Percentiles rank a stretch among this genome's conserved stretches.
Evolutionary conservation across 2,888 invertebrate genomes (phyloP).

Genomic region (Polymixis lichenea): DNA sequence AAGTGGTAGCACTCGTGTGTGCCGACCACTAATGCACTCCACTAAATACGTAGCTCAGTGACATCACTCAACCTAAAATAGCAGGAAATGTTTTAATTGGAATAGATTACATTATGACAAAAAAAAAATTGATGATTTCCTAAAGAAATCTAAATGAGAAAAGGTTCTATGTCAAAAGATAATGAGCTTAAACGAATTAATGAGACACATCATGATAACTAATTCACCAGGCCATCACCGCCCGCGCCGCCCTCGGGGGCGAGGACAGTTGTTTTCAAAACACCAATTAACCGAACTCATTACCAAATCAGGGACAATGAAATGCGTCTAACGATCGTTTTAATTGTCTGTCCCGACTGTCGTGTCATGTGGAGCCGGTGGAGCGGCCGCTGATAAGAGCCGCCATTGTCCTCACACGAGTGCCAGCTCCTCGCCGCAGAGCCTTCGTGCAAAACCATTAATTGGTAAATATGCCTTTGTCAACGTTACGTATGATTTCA

Average conservation of each 20-base stretch:
- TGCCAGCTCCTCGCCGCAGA: not conserved
- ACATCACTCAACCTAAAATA: slow-evolving; percentile 20
- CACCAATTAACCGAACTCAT: slow-evolving; percentile 55
- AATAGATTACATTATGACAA: not conserved
- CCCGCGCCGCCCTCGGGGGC: not conserved
- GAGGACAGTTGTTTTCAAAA: slow-evolving; percentile 34
- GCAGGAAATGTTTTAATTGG: slow-evolving; percentile 1
- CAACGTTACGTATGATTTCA: slow-evolving; percentile 36
- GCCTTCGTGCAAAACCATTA: slow-evolving; percentile 43
- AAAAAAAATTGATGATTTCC: not conserved
- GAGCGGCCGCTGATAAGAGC: not conserved
- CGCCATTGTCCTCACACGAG: slow-evolving; percentile 9
- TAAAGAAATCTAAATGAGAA: slow-evolving; percentile 14
- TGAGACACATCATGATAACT: slow-evolving; percentile 5
- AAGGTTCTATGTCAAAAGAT: not conserved
- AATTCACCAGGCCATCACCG: slow-evolving; percentile 12
- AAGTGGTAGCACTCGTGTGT: not conserved
- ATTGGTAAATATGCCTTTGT: slow-evolving; percentile 56
- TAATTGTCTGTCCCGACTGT: slow-evolving; percentile 31
- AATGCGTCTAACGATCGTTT: slow-evolving; percentile 48
- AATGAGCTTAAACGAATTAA: slow-evolving; percentile 8
- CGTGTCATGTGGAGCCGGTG: slow-evolving; percentile 3
- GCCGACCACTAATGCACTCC: not conserved
- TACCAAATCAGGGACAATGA: slow-evolving; percentile 49
- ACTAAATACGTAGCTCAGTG: not conserved